Base-by-base conservation (phyloP, 2,113 vertebrate species). In the Tenrec ecaudatus region DNA sequence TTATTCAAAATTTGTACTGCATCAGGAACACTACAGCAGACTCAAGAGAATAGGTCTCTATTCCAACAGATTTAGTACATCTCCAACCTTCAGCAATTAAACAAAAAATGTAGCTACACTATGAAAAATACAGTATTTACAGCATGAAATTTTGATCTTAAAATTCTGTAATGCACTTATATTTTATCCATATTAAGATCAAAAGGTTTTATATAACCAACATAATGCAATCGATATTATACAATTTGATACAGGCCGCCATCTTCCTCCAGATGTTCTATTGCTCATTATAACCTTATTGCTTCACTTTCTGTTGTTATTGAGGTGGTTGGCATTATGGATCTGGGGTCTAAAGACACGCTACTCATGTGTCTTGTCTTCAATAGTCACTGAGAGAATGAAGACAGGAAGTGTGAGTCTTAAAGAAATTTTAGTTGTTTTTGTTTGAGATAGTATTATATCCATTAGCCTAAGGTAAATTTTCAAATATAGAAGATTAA, bases 11-110 rank as follows among this genome's bases (percentile, higher is more conserved):
- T 78, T 77, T 78, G 27, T 66, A 53, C 22, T 78, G 90, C 16
- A 68, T 75, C 22, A 90, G 1, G 14, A 53, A 85, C 38, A 75
- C n/a, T 75, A 62, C 66, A 53, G 6, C 11, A 94, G 40, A 19
- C 20, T 88, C 53, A 88, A 89, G 62, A 73, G 20, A 2, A 16
- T 77, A 0, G 62, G 6, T 14, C 53, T 60, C 15, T 77, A 79
- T 75, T 47, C 19, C 10, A 78, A 19, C 23, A 89, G 71, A 91
- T 16, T 83, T 91, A 69, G 79, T 82, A 82, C 73, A 83, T 57
- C 27, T 68, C 8, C 40, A 31, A 82, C 2, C 11, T 60, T 91
- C 43, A 31, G 71, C 9, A 66, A 57, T 91, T 3, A 82, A 57
- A 78, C 17, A 78, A 27, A 36, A 53, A 17, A n/a, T 68, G 10